Evolutionary conservation across 2,113 vertebrate genomes (phyloP), one percentile per base, ranked within the genome.

Genomic region (Phalacrocorax brasilianus): DNA sequence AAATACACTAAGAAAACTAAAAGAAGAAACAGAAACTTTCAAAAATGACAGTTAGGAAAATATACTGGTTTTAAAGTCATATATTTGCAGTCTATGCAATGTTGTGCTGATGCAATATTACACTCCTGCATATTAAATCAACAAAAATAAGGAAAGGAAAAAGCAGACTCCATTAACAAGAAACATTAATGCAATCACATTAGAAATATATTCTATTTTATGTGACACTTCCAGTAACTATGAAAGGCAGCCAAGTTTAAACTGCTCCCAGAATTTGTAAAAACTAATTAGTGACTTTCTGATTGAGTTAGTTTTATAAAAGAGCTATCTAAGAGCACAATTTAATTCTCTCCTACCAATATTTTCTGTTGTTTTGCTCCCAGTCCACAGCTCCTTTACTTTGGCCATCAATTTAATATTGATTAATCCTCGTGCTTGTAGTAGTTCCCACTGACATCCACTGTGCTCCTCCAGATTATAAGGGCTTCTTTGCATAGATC

Each of bases 181-280:
- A 94, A 81, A 78, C 42, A 76, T 73, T 53, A 10, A 91, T 87
- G 82, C 71, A 44, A 61, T 70, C 85, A 47, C 61, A 40, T 87
- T 47, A 68, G n/a, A 91, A 66, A 80, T 67, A 59, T 6, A 72
- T 8, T 63, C 21, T 44, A 44, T 40, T 68, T 74, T 8, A 28
- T 40, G 13, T 75, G 50, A 90, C 52, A 65, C 26, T 95, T 90
- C 71, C 53, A 70, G 78, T 8, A 90, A 83, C 67, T 44, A 35
- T 26, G 50, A 89, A 85, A 89, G 81, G 53, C 63, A 82, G 85
- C n/a, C 90, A 91, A 90, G 55, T 88, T 83, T 75, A 83, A 89
- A 77, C 56, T 5, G 5, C 44, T 91, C n/a, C 11, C 52, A 73
- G 59, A 80, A 74, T 86, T 14, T 84, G 59, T 80, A 83, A 83